A percentile compares a stretch with the other conserved stretches of the same genome.
These are phyloP conservation scores for Camelus dromedarius DNA, from an alignment of 2,113 vertebrate species.

Conservation along the genomic window DNA sequence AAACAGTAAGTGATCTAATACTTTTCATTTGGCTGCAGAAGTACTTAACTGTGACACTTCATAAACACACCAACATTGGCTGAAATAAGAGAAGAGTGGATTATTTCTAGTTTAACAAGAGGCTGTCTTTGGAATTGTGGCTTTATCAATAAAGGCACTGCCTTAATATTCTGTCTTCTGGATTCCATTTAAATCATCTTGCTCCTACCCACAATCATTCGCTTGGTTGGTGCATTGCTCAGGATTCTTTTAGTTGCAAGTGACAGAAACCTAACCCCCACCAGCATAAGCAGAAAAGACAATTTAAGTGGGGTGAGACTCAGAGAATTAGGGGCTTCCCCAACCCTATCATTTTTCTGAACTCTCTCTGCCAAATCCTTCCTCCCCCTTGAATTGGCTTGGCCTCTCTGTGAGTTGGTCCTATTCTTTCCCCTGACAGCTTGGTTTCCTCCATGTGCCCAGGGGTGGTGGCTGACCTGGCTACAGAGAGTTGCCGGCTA, in stretches of 20 bases:
- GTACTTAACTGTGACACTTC: slow-evolving; percentile 83
- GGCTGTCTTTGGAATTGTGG: slow-evolving; percentile 66
- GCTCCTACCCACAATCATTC: slow-evolving; percentile 68
- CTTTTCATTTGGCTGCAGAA: slow-evolving; percentile 82
- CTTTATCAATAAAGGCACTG: slow-evolving; percentile 78
- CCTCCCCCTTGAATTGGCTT: neutral
- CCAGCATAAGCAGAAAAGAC: neutral
- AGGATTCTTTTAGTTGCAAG: slow-evolving; percentile 31
- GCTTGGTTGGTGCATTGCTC: slow-evolving; percentile 51
- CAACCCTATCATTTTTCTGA: neutral
- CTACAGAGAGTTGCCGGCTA: neutral
- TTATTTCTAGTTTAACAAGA: slow-evolving; percentile 71
- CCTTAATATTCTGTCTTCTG: slow-evolving; percentile 71
- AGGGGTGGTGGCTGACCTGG: neutral
- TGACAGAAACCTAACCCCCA: neutral
- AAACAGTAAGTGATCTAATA: slow-evolving; percentile 82
- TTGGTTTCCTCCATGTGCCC: neutral
- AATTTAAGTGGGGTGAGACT: neutral
- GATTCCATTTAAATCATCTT: slow-evolving; percentile 75
- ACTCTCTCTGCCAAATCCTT: neutral
- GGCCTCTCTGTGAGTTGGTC: neutral
- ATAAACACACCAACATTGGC: slow-evolving; percentile 81
- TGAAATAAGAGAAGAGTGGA: slow-evolving; percentile 82
- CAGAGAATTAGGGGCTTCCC: neutral
- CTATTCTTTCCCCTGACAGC: neutral